Evolutionary conservation across 2,888 invertebrate genomes (phyloP).

Genomic region (Xestia sexstrigata): DNA sequence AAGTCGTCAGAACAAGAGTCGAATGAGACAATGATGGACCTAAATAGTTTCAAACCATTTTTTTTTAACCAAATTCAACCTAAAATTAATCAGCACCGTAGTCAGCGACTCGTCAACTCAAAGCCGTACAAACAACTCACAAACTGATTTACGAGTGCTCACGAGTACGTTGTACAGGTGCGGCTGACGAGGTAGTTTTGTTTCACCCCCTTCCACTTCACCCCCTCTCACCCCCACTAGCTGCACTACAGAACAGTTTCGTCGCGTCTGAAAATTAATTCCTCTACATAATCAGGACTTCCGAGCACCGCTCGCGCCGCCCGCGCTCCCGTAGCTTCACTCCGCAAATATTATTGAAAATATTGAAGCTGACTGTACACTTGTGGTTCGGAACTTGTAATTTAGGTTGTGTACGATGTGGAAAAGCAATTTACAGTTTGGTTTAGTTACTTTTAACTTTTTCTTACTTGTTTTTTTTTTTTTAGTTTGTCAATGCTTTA

Average conservation of each 20-base stretch:
- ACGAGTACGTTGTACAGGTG: conserved; percentile 85
- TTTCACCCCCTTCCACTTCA: conserved; percentile 71
- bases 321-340: conserved; percentile 82
- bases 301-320: conserved; percentile 74
- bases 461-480: neutral
- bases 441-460: conserved; percentile 7
- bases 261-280: conserved; percentile 90
- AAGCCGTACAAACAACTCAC: conserved; percentile 58
- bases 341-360: conserved; percentile 63
- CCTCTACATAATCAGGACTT: conserved; percentile 90
- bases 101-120: conserved; percentile 47
- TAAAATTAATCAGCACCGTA: conserved; percentile 27
- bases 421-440: conserved; percentile 18
- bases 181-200: conserved; percentile 84
- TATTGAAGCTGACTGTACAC: conserved; percentile 52
- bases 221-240: conserved; percentile 61
- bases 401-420: conserved; percentile 32
- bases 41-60: neutral
- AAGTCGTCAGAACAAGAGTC: neutral
- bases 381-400: conserved; percentile 30
- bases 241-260: conserved; percentile 85
- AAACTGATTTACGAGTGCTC: conserved; percentile 83
- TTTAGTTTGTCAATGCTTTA: neutral
- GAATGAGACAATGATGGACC: neutral
- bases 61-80: neutral